These are phyloP conservation scores for Tipula helvola DNA, from an alignment of 2,888 invertebrate species.

Conservation along the genomic window DNA sequence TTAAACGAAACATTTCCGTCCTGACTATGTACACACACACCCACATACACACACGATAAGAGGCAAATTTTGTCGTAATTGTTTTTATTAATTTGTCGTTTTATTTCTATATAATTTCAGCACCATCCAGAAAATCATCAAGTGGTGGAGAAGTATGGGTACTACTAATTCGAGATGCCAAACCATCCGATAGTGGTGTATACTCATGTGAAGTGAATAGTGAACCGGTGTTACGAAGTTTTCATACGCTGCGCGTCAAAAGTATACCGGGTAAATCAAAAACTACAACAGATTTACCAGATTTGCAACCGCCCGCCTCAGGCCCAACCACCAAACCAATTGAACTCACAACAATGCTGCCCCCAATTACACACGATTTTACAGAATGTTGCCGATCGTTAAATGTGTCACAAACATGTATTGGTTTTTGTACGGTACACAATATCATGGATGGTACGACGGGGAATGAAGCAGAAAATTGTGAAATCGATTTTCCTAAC, in stretches of 20 bases:
- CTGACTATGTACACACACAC: not conserved
- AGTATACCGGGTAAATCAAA: conserved; percentile 12
- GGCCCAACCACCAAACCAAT: conserved; percentile 9
- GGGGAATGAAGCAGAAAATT: conserved; percentile 67
- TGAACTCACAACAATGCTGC: conserved; percentile 27
- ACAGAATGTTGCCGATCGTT: conserved; percentile 62
- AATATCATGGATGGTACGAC: conserved; percentile 62
- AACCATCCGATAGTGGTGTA: conserved; percentile 58
- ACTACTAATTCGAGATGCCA: conserved; percentile 58
- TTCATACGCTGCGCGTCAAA: conserved; percentile 51
- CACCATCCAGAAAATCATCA: conserved; percentile 28
- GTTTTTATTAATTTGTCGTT: not conserved
- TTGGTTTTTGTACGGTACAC: conserved; percentile 74
- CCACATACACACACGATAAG: no score
- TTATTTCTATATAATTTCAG: conserved; percentile 20
- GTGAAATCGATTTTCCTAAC: conserved; percentile 65
- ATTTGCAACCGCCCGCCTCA: conserved; percentile 12
- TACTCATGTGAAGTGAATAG: conserved; percentile 77
- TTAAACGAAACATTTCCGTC: not conserved
- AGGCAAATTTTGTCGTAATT: not conserved
- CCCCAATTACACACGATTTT: conserved; percentile 53
- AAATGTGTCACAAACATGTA: conserved; percentile 58
- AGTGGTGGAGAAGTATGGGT: conserved; percentile 77
- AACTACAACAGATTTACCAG: conserved; percentile 10
- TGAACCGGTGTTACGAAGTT: conserved; percentile 62